Conservation (phyloP, 2,797 vertebrate species). For the Todus mexicanus region DNA sequence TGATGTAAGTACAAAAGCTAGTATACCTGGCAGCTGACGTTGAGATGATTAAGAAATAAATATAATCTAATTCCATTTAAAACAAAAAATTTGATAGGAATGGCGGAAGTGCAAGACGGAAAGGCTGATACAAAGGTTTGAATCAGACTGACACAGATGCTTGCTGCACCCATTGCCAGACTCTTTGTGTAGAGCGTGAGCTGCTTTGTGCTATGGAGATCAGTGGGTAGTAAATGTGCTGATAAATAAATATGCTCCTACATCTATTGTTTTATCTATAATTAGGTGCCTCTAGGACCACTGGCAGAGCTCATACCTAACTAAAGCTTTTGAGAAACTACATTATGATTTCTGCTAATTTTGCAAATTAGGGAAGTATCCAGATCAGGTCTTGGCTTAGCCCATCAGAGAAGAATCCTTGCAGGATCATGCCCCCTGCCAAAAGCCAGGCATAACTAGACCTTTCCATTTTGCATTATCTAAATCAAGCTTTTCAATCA, state of each 20-base stretch:
- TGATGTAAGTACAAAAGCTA: conserved; percentile 69
- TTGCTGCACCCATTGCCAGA: rapidly evolving
- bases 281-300: background rate
- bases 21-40: background rate
- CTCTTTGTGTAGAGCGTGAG: background rate
- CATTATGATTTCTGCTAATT: background rate
- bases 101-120: background rate
- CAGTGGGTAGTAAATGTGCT: background rate
- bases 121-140: background rate
- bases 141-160: background rate
- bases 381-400: background rate
- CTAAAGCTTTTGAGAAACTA: background rate
- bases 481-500: background rate
- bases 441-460: background rate
- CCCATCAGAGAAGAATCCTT: background rate
- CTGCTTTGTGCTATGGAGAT: background rate
- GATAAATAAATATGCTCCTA: background rate
- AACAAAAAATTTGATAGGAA: background rate
- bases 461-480: background rate
- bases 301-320: background rate
- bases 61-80: background rate
- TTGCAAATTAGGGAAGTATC: background rate
- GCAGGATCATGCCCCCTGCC: background rate
- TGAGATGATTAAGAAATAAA: background rate
- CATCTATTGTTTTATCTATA: background rate